Evolutionary conservation across 1,140 invertebrate species (phyloP), one percentile per base, ranked within the genome.

Genomic region (Bombus vancouverensis): DNA sequence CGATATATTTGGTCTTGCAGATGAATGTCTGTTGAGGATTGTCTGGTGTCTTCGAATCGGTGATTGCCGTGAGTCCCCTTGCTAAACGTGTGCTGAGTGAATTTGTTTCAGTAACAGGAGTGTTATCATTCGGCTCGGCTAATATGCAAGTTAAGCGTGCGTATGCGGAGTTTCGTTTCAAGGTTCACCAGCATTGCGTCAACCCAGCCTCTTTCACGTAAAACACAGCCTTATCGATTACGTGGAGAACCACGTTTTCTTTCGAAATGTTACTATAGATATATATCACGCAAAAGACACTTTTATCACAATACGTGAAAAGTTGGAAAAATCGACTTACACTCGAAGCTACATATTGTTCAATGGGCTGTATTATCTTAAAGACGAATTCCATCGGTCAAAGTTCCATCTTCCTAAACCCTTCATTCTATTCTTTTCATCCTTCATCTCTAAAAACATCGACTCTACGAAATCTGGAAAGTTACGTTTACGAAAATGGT

Each of bases 291-390:
- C 2, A 32, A 65, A n/a, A 66, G 32, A 66, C 13, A 32, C 15
- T 66, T 32, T 34, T 18, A 53, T 22, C 18, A 53, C 47, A 2
- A 53, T 53, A 22, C 47, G 18, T 53, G 5, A 6, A 53, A 53
- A 53, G 47, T 62, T 62, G 59, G 28, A n/a, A n/a, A 28, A 62
- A 62, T 28, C 59, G 28, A 62, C 59, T 13, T 62, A 3, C 12
- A 28, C 59, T n/a, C 28, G 28, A 28, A 53, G 57, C 57, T 25
- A 59, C 57, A 28, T 28, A 59, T 53, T 53, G 47, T n/a, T 47
- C 15, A 22, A 66, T 18, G 39, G 62, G 42, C 42, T 34, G 22
- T 79, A 79, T 79, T 79, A 79, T 79, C 59, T 79, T 15, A 32
- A 44, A 13, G 39, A 34, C 32, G 28, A 66, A 47, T 47, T 28